These are phyloP conservation scores for Samia ricini DNA, from an alignment of 1,140 invertebrate genomes.

Conservation along the genomic window DNA sequence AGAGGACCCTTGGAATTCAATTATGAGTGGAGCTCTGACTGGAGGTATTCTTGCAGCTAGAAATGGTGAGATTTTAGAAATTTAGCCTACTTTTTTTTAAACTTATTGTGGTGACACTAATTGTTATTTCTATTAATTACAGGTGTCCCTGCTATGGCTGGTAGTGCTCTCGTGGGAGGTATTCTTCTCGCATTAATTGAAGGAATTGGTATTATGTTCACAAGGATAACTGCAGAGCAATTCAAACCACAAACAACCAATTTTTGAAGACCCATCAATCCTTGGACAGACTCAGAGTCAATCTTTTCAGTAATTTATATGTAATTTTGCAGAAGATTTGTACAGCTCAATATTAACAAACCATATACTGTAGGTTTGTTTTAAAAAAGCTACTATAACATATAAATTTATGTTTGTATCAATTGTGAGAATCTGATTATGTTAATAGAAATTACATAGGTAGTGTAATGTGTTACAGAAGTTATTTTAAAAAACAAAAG, in stretches of 20 bases:
- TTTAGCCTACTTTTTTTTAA: background rate
- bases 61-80: slow-evolving; percentile 82
- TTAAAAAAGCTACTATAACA: no score
- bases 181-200: slow-evolving; percentile 97
- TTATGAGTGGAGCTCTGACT: slow-evolving; percentile 96
- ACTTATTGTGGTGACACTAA: no score
- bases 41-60: slow-evolving; percentile 96
- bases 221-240: slow-evolving; percentile 92
- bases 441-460: no score
- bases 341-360: slow-evolving; percentile 15
- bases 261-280: slow-evolving; percentile 84
- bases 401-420: no score
- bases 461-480: no score
- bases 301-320: slow-evolving; percentile 53
- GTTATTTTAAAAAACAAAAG: no score
- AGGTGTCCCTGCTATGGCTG: slow-evolving; percentile 93
- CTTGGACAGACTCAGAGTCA: slow-evolving; percentile 73
- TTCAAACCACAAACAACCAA: slow-evolving; percentile 88
- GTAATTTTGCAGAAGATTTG: slow-evolving; percentile 22
- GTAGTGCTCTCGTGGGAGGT: slow-evolving; percentile 96
- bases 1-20: slow-evolving; percentile 99
- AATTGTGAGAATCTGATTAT: no score
- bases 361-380: background rate
- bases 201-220: slow-evolving; percentile 96
- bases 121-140: slow-evolving; percentile 15